These are phyloP conservation scores for Tiliacea citrago DNA, from an alignment of 2,888 invertebrate species.

Conservation along the genomic window DNA sequence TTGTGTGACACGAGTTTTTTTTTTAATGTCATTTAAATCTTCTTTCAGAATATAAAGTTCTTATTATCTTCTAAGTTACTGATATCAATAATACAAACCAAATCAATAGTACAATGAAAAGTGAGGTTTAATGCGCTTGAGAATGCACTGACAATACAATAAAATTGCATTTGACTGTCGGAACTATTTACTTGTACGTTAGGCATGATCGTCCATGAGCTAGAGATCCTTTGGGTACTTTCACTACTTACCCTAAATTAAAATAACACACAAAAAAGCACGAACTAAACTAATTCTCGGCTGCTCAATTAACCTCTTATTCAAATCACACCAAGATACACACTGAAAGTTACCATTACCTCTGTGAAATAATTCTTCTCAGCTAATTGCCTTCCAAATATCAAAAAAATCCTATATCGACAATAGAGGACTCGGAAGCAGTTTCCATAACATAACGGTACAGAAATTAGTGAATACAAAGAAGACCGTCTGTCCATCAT, in stretches of 20 bases:
- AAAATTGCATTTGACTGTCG: not conserved
- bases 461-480: constrained; percentile 77
- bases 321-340: not conserved
- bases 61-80: not conserved
- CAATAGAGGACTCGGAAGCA: constrained; percentile 80
- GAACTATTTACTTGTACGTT: not conserved
- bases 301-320: constrained; percentile 1
- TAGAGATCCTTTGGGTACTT: not conserved
- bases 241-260: not conserved
- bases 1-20: constrained; percentile 21
- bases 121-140: not conserved
- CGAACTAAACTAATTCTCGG: not conserved
- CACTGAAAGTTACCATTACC: constrained; percentile 29
- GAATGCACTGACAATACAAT: not conserved
- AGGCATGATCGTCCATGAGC: not conserved
- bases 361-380: constrained; percentile 42
- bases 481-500: constrained; percentile 75
- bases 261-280: not conserved
- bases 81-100: not conserved
- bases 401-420: constrained; percentile 69
- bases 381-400: constrained; percentile 61
- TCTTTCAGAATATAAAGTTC: not conserved
- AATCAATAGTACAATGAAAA: not conserved
- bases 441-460: constrained; percentile 85
- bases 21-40: not conserved